A percentile compares a stretch with the other conserved stretches of the same genome.
phyloP scores from a whole-genome alignment of 2,113 vertebrate genomes.

The Tychaedon coryphoeus region DNA sequence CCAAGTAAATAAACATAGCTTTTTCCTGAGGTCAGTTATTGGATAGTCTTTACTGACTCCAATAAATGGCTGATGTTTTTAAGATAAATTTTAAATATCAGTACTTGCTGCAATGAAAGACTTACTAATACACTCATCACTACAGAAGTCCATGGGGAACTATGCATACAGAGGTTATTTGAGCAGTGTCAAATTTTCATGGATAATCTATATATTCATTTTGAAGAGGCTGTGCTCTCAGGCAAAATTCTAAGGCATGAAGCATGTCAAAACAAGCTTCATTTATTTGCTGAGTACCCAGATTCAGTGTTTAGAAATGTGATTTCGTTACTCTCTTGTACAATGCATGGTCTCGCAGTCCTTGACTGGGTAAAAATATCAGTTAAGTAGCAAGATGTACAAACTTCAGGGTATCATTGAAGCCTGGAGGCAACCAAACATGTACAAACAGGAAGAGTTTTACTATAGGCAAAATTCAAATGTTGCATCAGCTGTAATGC shows the following conservation, averaged over 20 bases:
- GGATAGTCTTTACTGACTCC: background rate
- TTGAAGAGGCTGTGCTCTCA: background rate
- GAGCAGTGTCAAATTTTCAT: background rate
- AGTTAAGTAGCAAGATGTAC: background rate
- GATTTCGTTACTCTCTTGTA: background rate
- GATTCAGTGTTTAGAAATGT: background rate
- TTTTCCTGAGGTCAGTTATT: background rate
- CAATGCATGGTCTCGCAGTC: background rate
- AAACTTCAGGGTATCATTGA: background rate
- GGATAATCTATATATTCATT: background rate
- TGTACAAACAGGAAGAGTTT: background rate
- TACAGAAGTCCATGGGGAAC: background rate
- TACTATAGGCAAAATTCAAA: background rate
- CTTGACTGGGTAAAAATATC: background rate
- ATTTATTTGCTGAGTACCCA: background rate
- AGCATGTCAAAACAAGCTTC: background rate
- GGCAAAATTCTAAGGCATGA: background rate
- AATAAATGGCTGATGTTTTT: background rate
- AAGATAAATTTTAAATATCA: background rate
- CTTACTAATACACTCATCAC: background rate
- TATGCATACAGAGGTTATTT: background rate
- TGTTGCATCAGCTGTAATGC: background rate
- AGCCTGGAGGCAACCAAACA: background rate
- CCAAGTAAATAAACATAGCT: background rate
- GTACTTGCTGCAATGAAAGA: background rate